These are phyloP conservation scores for Drosophila formosana DNA, from an alignment of 2,888 invertebrate species.

Conservation along the genomic window DNA sequence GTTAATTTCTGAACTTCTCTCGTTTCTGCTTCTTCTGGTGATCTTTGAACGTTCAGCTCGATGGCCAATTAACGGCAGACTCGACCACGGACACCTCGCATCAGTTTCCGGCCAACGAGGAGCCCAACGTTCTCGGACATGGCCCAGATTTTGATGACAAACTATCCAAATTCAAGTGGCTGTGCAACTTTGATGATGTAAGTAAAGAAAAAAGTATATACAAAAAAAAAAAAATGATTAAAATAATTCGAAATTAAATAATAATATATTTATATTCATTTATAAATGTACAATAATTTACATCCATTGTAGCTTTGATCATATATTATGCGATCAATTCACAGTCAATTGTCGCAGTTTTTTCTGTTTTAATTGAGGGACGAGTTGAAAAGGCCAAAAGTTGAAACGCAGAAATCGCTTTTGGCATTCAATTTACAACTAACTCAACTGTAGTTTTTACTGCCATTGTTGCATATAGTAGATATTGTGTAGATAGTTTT, in stretches of 20 bases:
- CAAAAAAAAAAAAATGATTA: too few relatives aligned
- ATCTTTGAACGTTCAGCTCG: constrained; percentile 61
- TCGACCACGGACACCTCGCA: constrained; percentile 61
- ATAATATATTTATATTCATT: too few relatives aligned
- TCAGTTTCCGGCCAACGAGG: constrained; percentile 83
- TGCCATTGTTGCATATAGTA: constrained; percentile 13
- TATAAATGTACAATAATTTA: neutral
- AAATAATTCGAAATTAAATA: too few relatives aligned
- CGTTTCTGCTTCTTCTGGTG: neutral
- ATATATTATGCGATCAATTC: constrained; percentile 7
- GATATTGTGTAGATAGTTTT: neutral
- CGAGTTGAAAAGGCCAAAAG: constrained; percentile 13
- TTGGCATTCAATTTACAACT: constrained; percentile 27
- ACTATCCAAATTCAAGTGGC: constrained; percentile 76
- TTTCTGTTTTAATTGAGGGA: constrained; percentile 42
- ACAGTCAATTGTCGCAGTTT: constrained; percentile 29
- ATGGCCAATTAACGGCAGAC: constrained; percentile 69
- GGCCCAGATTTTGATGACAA: constrained; percentile 71
- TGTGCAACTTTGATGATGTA: constrained; percentile 85
- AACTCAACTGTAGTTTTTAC: constrained; percentile 11
- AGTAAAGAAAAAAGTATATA: constrained; percentile 45
- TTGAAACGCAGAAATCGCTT: constrained; percentile 7
- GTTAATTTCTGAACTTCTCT: constrained; percentile 24
- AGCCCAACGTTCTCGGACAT: constrained; percentile 81
- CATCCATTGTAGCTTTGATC: neutral